Evolutionary conservation across 2,797 vertebrate species (phyloP), one percentile per base, ranked within the genome.

Genomic region (Pangasius mekongensis): DNA sequence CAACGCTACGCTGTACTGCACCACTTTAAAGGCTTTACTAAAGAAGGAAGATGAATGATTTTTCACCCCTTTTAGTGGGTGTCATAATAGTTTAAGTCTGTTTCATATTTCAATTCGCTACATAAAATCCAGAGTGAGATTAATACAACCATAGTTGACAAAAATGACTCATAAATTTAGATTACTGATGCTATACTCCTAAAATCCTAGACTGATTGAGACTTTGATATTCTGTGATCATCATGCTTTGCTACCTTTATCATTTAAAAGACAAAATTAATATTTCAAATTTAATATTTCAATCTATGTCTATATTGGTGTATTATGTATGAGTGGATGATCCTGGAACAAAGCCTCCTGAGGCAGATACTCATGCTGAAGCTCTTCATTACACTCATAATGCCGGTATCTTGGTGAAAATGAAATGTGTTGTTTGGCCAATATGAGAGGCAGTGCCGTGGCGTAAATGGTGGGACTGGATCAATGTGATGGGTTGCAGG

Each of bases 351-450:
- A 84, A 85, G 27, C 67, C 82, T 88, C 58, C 83, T 24, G 54
- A 87, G 78, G 83, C 86, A 67, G 87, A 91, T 69, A 71, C 67
- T 89, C 74, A 36, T 74, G 27, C 85, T 83, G 86, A 62, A 87
- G 84, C 90, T 91, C 89, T 92, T 91, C 86, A 92, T 92, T 91
- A 92, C 77, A 81, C 83, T 92, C 91, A 88, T 91, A 89, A 91
- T 85, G 49, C 60, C 76, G 66, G 87, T 87, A 84, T 86, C 88
- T 86, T 58, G 14, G 11, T 82, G 74, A 73, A 87, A 91, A 91
- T 78, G 67, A 84, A 91, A 73, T 81, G 88, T 88, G 83, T 80
- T 83, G 88, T 89, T 91, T 87, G 88, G 87, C 87, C 69, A 81
- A 85, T 84, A 86, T 87, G 84, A 90, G 88, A 87, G 87, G 83